These are phyloP conservation scores for Aphodius granarius DNA, from an alignment of 2,888 invertebrate genomes.

Conservation along the genomic window DNA sequence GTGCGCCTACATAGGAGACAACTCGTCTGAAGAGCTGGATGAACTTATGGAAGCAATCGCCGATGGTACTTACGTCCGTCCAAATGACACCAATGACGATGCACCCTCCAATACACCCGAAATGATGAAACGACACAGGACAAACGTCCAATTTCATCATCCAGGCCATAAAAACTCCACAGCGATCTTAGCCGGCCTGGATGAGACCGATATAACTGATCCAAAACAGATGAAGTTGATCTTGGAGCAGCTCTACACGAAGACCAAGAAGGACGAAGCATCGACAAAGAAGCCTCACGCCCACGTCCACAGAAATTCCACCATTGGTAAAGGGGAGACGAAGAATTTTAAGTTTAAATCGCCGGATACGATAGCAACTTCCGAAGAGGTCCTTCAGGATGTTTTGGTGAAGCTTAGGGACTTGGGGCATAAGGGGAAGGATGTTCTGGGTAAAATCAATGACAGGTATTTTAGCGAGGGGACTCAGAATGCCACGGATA, in stretches of 20 bases:
- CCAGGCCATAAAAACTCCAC: constrained; percentile 48
- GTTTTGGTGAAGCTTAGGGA: constrained; percentile 60
- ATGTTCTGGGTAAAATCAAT: constrained; percentile 60
- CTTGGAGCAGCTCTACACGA: constrained; percentile 38
- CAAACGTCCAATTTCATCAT: constrained; percentile 65
- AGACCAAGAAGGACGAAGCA: constrained; percentile 45
- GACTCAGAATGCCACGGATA: constrained; percentile 13
- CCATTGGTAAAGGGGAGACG: constrained; percentile 54
- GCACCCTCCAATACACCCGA: constrained; percentile 64
- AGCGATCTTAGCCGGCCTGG: constrained; percentile 37
- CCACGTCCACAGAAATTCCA: constrained; percentile 57
- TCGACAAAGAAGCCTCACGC: constrained; percentile 41
- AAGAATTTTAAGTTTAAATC: constrained; percentile 43
- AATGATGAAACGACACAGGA: constrained; percentile 64
- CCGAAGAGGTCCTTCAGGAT: constrained; percentile 62
- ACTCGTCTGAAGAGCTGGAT: constrained; percentile 75
- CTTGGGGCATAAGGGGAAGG: constrained; percentile 61
- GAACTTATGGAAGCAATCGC: constrained; percentile 54
- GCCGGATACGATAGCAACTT: constrained; percentile 47
- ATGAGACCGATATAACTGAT: constrained; percentile 45
- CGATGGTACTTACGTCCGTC: constrained; percentile 42
- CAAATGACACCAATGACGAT: constrained; percentile 44
- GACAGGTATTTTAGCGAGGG: constrained; percentile 40
- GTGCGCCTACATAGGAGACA: constrained; percentile 80
- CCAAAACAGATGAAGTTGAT: constrained; percentile 45